Base-by-base conservation (phyloP, 2,797 vertebrate genomes). In the Pelobates cultripes region DNA sequence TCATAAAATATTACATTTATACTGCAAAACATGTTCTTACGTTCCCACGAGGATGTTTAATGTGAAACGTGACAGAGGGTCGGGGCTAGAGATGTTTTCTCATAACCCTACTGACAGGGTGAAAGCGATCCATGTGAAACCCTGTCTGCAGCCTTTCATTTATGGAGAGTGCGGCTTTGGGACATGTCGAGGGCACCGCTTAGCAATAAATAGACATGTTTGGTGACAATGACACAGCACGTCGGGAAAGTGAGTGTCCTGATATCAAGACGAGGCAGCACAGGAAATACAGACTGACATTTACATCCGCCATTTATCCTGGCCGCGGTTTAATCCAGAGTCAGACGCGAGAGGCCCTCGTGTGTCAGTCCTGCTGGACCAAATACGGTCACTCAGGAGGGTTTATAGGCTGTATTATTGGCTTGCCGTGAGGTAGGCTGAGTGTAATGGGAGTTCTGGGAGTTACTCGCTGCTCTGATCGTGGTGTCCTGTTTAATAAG, bases 71-170 rank as follows among this genome's bases (percentile, higher is more conserved):
- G 42, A 64, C 61, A 45, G 9, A 12, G 61, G 61, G 61, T 15
- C 12, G 43, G 42, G 28, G 43, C 51, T 14, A 14, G 17, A 61
- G 12, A 77, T 47, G 17, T 63, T 73, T 82, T 82, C 75, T 61
- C 81, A 82, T 68, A 82, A 82, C 81, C 81, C 63, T n/a, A n/a
- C 41, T 66, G 75, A 73, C 61, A 72, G 71, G 70, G 51, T 61
- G 14, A 78, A 47, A 41, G 7, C 28, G n/a, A 68, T 47, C 17
- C 45, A 43, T 82, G 75, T 55, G 81, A 73, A 57, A 43, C n/a
- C 3, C 61, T 4, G 1, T 3, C 57, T 12, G 10, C 15, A 60
- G 57, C 28, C 28, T 28, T n/a, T 5, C 17, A 4, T 17, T 40
- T 7, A 64, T 12, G 55, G 55, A 57, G 9, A 12, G 28, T 28